These are phyloP conservation scores for Reticulitermes lucifugus DNA, from an alignment of 2,888 invertebrate species.

Conservation along the genomic window DNA sequence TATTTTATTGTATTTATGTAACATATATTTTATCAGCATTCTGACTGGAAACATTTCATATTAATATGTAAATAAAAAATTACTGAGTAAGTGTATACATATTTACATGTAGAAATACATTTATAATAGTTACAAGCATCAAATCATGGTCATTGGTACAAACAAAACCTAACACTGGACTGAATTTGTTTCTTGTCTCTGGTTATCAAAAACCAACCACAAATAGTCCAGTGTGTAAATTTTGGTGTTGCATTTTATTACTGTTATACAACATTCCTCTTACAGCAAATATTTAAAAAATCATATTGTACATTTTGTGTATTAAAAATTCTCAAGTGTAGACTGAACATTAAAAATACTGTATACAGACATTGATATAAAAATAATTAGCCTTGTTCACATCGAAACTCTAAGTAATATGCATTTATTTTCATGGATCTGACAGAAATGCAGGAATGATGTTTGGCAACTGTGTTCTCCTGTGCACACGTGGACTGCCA, in stretches of 20 bases:
- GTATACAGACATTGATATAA: not conserved
- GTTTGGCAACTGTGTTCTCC: no score
- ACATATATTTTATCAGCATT: no score
- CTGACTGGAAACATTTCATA: no score
- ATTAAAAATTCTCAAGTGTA: not conserved
- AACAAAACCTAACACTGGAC: not conserved
- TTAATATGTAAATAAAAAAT: no score
- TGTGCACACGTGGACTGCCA: no score
- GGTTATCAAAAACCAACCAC: not conserved
- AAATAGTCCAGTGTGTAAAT: not conserved
- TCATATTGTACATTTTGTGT: not conserved
- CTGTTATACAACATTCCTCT: not conserved
- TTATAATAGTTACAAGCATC: not conserved
- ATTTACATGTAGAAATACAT: not conserved
- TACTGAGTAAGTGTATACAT: no score
- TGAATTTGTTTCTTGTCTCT: not conserved
- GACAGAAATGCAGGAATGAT: no score
- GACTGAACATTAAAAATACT: not conserved
- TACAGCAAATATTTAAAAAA: not conserved
- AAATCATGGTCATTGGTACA: not conserved
- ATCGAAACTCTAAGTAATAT: not conserved
- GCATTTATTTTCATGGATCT: not conserved
- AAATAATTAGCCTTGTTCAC: not conserved
- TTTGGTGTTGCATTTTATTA: not conserved
- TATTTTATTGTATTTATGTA: no score